Conservation (phyloP, 1,140 invertebrate genomes). For the Drosophila setifemur region DNA sequence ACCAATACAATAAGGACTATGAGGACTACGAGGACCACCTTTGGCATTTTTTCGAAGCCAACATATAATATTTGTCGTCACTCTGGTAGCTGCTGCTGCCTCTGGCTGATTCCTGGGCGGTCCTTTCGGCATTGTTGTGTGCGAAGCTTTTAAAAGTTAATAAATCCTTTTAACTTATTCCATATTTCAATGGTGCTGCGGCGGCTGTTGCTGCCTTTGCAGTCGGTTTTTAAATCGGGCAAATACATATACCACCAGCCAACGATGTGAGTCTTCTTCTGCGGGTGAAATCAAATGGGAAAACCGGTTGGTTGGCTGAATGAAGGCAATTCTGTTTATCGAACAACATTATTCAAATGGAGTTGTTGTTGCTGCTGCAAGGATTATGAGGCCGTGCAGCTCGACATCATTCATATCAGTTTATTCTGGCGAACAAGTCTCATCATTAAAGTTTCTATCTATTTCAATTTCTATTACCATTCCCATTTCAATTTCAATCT, state of each 20-base stretch:
- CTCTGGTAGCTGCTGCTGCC: conserved; percentile 31
- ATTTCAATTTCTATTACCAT: conserved; percentile 54
- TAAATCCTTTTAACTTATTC: conserved; percentile 79
- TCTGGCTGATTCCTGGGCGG: too few relatives aligned
- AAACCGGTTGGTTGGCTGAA: conserved; percentile 51
- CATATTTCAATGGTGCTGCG: conserved; percentile 70
- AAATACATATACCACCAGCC: conserved; percentile 36
- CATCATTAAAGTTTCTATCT: conserved; percentile 62
- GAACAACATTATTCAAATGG: conserved; percentile 71
- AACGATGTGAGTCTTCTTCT: conserved; percentile 52
- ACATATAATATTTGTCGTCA: conserved; percentile 31
- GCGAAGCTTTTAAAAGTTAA: conserved; percentile 78
- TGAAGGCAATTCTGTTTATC: conserved; percentile 75
- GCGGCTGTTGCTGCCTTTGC: conserved; percentile 11
- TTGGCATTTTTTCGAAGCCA: conserved; percentile 33
- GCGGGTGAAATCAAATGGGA: conserved; percentile 37
- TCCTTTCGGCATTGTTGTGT: conserved; percentile 70
- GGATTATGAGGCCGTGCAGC: conserved; percentile 61
- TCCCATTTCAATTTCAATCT: conserved; percentile 35
- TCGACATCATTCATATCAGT: conserved; percentile 59
- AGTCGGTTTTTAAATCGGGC: conserved; percentile 32
- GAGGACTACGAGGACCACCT: conserved; percentile 5
- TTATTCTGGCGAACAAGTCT: conserved; percentile 20
- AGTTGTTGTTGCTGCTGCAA: conserved; percentile 17
- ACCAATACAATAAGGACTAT: conserved; percentile 1